Base-by-base conservation (phyloP, 2,797 vertebrate species). In the Remorina albescens region DNA sequence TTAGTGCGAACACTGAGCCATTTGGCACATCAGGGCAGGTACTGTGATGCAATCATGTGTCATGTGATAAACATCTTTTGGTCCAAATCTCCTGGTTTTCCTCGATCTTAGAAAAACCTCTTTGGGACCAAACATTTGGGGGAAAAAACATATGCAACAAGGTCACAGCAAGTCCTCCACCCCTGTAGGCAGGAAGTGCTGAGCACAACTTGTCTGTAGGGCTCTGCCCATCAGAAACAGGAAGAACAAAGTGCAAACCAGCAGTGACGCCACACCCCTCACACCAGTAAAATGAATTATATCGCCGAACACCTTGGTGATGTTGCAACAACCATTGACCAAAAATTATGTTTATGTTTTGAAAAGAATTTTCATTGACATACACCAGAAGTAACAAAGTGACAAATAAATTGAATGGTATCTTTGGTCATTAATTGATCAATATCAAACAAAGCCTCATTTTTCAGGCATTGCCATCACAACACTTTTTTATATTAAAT, bases 191-290 rank as follows among this genome's bases (percentile, higher is more conserved):
- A 92, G 92, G 91, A 94, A 93, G 89, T 80, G 85, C 72, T 37
- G 62, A 86, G 86, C 84, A 81, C 86, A 90, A 86, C 80, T 65
- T 57, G 84, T 84, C 84, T 81, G 75, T 64, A 68, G 85, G 88
- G 82, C 86, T 83, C 81, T 75, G 89, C 89, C 92, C 89, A 89
- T 91, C 83, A 84, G 89, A 90, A 91, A 92, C 89, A 93, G 92
- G 92, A 93, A 91, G 92, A 87, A 89, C 90, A 93, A 86, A 93
- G 90, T 91, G 91, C 87, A 94, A 89, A 88, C 88, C 78, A 86
- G 87, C 87, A 89, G 76, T 66, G 69, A 86, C 30, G 67, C 84
- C 84, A 83, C 90, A 85, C 89, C 86, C 83, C 82, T 88, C 70
- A 54, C 59, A 67, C 81, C 55, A 62, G 66, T 72, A 90, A 91